Percentiles rank a stretch among this genome's conserved stretches.
Conservation (phyloP, 2,888 invertebrate genomes). For the Cantharis nigra region DNA sequence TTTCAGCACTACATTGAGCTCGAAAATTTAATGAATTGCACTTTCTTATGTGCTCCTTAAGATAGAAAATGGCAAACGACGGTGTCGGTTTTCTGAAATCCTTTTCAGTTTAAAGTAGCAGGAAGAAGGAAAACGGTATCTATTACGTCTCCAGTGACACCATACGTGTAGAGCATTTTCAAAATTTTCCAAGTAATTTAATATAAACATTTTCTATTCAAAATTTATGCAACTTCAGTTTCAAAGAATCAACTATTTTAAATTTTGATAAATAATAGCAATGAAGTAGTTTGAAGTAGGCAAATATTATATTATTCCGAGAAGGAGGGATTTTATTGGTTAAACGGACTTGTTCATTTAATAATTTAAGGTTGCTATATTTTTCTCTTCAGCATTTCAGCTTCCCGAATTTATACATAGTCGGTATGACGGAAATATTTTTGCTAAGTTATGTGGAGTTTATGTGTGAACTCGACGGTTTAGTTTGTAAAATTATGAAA, state of each 20-base stretch:
- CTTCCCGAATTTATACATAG: neutral
- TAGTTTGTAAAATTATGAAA: too few relatives aligned
- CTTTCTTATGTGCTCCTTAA: conserved; percentile 9
- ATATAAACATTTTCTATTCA: neutral
- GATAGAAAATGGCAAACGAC: conserved; percentile 14
- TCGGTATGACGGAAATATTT: neutral
- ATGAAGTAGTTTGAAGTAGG: neutral
- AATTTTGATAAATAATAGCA: neutral
- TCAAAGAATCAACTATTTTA: too few relatives aligned
- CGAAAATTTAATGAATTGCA: conserved; percentile 24
- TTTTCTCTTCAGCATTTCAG: neutral
- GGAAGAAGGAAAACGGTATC: neutral
- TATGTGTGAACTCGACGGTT: too few relatives aligned
- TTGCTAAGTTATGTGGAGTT: neutral
- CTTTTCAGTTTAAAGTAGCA: conserved; percentile 4
- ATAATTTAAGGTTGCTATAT: neutral
- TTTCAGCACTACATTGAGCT: conserved; percentile 6
- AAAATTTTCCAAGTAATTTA: neutral
- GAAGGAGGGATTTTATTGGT: neutral
- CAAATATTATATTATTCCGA: neutral
- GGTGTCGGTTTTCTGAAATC: conserved; percentile 2
- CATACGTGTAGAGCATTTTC: conserved; percentile 6
- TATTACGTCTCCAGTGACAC: neutral
- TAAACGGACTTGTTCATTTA: neutral
- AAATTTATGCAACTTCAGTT: neutral